Conservation (phyloP, 2,888 invertebrate species). For the Chrysolina americana region DNA sequence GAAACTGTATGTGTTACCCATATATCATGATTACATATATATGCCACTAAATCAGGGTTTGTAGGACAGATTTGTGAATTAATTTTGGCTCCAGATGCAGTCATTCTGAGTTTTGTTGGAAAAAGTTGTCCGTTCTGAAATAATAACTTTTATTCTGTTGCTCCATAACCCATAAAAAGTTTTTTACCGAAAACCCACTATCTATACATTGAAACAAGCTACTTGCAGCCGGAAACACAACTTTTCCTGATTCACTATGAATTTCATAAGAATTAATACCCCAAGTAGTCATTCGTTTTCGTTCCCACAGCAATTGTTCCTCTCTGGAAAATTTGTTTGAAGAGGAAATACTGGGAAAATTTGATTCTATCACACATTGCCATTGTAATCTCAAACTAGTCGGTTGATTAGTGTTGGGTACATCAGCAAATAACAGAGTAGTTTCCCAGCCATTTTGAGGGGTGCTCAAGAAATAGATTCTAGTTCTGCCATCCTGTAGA, state of each 20-base stretch:
- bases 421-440: slow-evolving; percentile 88
- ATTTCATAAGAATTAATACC: slow-evolving; percentile 96
- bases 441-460: slow-evolving; percentile 93
- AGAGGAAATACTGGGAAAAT: slow-evolving; percentile 76
- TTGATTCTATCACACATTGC: slow-evolving; percentile 87
- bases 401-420: slow-evolving; percentile 76
- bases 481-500: slow-evolving; percentile 83
- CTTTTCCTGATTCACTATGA: slow-evolving; percentile 84
- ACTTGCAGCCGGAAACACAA: slow-evolving; percentile 93
- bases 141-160: slow-evolving; percentile 16
- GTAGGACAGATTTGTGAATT: slow-evolving; percentile 89
- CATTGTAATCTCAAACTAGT: slow-evolving; percentile 76
- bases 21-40: slow-evolving; percentile 91
- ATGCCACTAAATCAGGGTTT: slow-evolving; percentile 87
- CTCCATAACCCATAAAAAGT: not conserved
- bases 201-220: slow-evolving; percentile 90
- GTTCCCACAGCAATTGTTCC: slow-evolving; percentile 91
- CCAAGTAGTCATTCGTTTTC: slow-evolving; percentile 92
- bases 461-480: slow-evolving; percentile 92
- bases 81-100: slow-evolving; percentile 78
- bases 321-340: slow-evolving; percentile 81
- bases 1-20: slow-evolving; percentile 85
- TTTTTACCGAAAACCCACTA: slow-evolving; percentile 77
- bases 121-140: slow-evolving; percentile 76
- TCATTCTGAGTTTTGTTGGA: slow-evolving; percentile 79